Conservation (phyloP, 2,797 vertebrate species). For the Tragopan temminckii region DNA sequence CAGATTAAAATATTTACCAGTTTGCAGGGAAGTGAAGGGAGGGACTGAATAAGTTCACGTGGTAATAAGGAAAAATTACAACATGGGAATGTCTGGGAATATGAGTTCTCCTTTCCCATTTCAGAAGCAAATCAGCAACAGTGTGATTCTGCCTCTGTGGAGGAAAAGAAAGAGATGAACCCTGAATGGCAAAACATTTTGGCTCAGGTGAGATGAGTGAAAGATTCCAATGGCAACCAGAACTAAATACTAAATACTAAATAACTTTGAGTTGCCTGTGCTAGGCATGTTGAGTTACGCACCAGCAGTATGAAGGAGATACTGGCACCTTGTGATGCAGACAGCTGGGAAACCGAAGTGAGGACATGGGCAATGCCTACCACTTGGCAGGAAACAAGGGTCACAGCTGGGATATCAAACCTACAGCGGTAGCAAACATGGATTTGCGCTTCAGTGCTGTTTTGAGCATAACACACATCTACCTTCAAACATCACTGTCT, state of each 20-base stretch:
- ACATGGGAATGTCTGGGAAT: neutral
- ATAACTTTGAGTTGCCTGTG: neutral
- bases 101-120: neutral
- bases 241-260: neutral
- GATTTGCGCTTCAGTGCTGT: conserved; percentile 45
- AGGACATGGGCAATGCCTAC: neutral
- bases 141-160: neutral
- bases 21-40: neutral
- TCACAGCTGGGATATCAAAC: conserved; percentile 18
- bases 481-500: conserved; percentile 47
- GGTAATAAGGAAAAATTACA: neutral
- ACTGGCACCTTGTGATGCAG: neutral
- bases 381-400: neutral
- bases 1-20: neutral
- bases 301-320: neutral
- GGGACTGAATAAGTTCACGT: neutral
- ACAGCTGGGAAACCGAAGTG: accelerated
- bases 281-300: neutral
- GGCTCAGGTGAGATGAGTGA: neutral
- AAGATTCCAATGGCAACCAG: neutral
- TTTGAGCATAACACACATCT: conserved; percentile 26
- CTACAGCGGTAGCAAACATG: neutral
- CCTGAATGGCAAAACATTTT: neutral
- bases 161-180: neutral
- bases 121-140: conserved; percentile 6